Conservation (phyloP, 2,888 invertebrate species). For the Priocnemis perturbator region DNA sequence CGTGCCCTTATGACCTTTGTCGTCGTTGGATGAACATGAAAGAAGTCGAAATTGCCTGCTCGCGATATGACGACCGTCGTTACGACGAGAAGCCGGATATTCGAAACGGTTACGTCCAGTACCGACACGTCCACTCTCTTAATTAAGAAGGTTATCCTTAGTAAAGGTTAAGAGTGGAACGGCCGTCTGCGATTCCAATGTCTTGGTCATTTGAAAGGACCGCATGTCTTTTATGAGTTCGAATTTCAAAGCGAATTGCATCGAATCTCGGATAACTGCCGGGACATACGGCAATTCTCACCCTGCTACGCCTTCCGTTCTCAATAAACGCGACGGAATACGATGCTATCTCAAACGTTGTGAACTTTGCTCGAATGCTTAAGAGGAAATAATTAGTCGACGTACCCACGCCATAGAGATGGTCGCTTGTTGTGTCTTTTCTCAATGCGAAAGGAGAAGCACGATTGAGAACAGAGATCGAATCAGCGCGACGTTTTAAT, state of each 20-base stretch:
- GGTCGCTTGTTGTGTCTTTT: no score
- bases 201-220: constrained; percentile 37
- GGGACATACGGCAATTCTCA: background rate
- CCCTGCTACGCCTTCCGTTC: no score
- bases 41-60: constrained; percentile 15
- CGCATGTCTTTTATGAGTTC: constrained; percentile 42
- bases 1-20: constrained; percentile 1
- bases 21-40: constrained; percentile 14
- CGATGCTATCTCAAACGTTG: no score
- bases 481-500: no score
- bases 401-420: no score
- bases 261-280: background rate
- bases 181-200: constrained; percentile 25
- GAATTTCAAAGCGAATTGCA: constrained; percentile 33
- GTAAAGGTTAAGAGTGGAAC: constrained; percentile 42
- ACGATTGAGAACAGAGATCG: no score
- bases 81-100: constrained; percentile 27
- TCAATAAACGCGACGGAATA: no score
- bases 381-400: no score
- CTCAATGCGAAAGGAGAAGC: no score
- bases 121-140: constrained; percentile 26
- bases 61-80: constrained; percentile 26
- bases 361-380: no score
- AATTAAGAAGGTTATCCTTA: constrained; percentile 45
- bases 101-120: constrained; percentile 42